Evolutionary conservation across 2,113 vertebrate species (phyloP).

Genomic region (Alouatta palliata): DNA sequence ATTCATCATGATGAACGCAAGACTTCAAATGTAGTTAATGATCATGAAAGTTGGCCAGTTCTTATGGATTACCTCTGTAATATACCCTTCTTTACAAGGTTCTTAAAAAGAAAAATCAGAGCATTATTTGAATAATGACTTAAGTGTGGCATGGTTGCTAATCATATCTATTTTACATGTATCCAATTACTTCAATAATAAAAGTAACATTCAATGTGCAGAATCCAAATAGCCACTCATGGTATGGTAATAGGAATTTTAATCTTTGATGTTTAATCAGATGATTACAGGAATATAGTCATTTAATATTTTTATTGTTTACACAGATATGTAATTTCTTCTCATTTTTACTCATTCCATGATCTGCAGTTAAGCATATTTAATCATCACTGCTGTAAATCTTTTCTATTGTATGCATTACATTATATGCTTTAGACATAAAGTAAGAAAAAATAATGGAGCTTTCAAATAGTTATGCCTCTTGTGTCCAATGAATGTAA

Average conservation of each 20-base stretch:
- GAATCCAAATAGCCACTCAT: background rate
- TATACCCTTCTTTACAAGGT: background rate
- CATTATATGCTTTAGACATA: slow-evolving; percentile 32
- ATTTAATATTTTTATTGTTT: slow-evolving; percentile 48
- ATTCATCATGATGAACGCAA: background rate
- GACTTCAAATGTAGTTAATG: background rate
- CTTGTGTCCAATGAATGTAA: slow-evolving; percentile 65
- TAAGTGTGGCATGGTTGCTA: background rate
- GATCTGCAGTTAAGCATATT: slow-evolving; percentile 38
- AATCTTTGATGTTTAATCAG: slow-evolving; percentile 43
- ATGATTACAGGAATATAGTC: slow-evolving; percentile 49
- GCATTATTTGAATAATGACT: slow-evolving; percentile 21
- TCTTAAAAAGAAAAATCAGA: slow-evolving; percentile 27
- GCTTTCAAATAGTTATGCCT: slow-evolving; percentile 57
- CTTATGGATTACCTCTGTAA: background rate
- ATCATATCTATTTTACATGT: slow-evolving; percentile 50
- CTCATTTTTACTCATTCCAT: slow-evolving; percentile 51
- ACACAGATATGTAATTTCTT: slow-evolving; percentile 9
- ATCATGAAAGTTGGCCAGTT: background rate
- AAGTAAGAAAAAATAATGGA: slow-evolving; percentile 58
- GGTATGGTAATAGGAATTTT: background rate
- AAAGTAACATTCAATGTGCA: background rate
- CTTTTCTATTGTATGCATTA: background rate
- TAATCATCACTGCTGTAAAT: slow-evolving; percentile 45
- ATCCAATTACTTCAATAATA: slow-evolving; percentile 2